Base-by-base conservation (phyloP, 2,113 vertebrate genomes). In the Grammomys surdaster region DNA sequence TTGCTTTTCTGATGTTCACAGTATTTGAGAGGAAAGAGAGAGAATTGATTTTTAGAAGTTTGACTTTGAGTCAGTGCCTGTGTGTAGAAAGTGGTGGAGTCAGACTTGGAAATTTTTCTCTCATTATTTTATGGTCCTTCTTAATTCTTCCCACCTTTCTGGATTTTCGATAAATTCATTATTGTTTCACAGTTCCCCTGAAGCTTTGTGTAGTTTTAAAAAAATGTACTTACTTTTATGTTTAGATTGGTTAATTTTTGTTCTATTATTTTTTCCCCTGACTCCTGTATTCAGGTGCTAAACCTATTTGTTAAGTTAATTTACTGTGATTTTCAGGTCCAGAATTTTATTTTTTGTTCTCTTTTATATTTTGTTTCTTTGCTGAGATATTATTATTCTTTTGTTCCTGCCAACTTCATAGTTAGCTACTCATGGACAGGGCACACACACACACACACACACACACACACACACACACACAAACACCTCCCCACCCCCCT, bases 191-290 rank as follows among this genome's bases (percentile, higher is more conserved):
- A 92, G 51, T 63, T 84, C 31, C 40, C 56, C 58, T 16, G 58
- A 93, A 88, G n/a, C 67, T 93, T 54, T 95, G 31, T 91, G 93
- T 89, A 95, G 6, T 69, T 94, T 43, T 86, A 20, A 10, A 26
- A 31, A 46, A 67, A 3, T 28, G 24, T 58, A 31, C 11, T 92
- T 90, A 88, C 56, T 93, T 89, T 31, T 93, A 95, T 90, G 10
- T 84, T 82, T 31, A 65, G 24, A 28, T 48, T 88, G 11, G 5
- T 1, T 85, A 75, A 92, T 92, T 95, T 90, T 19, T 91, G 3
- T 95, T 82, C 46, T 91, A 60, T n/a, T 84, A 48, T 86, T 58
- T 31, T 91, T 88, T 82, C 33, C 19, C 65, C 63, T 93, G 5
- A 77, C 3, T 10, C 2, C 7, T 84, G 51, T 46, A 19, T 94